phyloP scores from a whole-genome alignment of 2,797 vertebrate species.

The Phoebastria nigripes region DNA sequence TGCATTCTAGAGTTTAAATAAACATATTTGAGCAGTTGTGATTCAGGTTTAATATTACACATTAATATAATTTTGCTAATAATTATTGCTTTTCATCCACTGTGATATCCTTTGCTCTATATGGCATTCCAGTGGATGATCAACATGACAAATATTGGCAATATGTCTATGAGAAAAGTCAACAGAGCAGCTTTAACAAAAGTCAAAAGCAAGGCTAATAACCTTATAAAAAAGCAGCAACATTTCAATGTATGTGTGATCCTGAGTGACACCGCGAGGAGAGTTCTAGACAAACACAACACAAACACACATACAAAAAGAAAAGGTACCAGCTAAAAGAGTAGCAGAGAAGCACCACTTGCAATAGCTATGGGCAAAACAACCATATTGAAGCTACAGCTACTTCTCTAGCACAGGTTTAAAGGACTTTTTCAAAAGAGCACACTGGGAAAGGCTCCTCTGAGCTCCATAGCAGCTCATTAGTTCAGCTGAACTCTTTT shows the following conservation, averaged over 20 bases:
- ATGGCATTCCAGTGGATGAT: not conserved
- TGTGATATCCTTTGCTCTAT: not conserved
- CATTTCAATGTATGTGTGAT: not conserved
- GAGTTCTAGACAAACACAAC: not conserved
- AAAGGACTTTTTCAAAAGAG: not conserved
- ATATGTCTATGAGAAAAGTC: not conserved
- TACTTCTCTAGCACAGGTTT: not conserved
- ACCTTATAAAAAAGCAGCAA: not conserved
- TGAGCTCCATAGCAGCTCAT: not conserved
- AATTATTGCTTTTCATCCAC: not conserved
- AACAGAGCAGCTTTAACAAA: not conserved
- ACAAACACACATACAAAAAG: not conserved
- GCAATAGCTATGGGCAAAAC: not conserved
- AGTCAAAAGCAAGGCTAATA: not conserved
- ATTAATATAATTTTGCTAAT: not conserved
- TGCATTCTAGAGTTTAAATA: not conserved
- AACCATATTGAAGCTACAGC: not conserved
- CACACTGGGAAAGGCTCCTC: not conserved
- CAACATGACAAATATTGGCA: not conserved
- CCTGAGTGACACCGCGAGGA: not conserved
- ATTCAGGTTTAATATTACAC: not conserved
- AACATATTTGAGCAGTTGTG: not conserved
- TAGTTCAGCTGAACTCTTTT: not conserved
- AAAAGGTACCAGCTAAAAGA: not conserved
- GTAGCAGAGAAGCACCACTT: not conserved